A percentile compares a stretch with the other conserved stretches of the same genome.
phyloP scores from a whole-genome alignment of 2,113 vertebrate species.

The Callorhinus ursinus region DNA sequence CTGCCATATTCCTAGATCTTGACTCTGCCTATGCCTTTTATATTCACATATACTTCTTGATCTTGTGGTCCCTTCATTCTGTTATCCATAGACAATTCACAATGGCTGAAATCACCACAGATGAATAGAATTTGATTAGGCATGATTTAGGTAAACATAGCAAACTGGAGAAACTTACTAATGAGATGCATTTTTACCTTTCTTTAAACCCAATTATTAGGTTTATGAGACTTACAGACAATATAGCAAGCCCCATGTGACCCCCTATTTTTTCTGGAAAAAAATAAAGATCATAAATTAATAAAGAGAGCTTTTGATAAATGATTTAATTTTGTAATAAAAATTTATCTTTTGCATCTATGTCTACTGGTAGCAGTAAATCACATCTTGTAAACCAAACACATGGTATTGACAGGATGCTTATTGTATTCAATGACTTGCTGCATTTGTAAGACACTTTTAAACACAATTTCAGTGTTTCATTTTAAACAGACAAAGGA shows the following conservation, averaged over 20 bases:
- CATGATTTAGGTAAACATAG: background rate
- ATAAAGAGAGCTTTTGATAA: background rate
- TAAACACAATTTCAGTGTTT: background rate
- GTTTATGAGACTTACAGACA: background rate
- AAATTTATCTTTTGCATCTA: background rate
- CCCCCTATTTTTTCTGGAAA: background rate
- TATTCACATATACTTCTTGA: background rate
- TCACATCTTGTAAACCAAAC: background rate
- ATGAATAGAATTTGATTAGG: background rate
- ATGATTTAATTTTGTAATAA: background rate
- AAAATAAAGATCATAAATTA: background rate
- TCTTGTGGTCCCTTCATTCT: background rate
- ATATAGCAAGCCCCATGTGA: background rate
- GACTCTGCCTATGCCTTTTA: background rate
- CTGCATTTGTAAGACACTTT: background rate
- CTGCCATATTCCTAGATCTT: background rate
- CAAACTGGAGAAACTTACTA: background rate
- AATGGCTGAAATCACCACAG: background rate
- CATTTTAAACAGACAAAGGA: background rate
- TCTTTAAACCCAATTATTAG: background rate
- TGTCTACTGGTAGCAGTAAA: background rate
- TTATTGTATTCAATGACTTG: background rate
- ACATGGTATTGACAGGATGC: background rate
- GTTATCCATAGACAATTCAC: background rate
- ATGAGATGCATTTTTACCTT: background rate